Evolutionary conservation across 2,888 invertebrate species (phyloP).

Genomic region (Cryptophagus acutangulus): DNA sequence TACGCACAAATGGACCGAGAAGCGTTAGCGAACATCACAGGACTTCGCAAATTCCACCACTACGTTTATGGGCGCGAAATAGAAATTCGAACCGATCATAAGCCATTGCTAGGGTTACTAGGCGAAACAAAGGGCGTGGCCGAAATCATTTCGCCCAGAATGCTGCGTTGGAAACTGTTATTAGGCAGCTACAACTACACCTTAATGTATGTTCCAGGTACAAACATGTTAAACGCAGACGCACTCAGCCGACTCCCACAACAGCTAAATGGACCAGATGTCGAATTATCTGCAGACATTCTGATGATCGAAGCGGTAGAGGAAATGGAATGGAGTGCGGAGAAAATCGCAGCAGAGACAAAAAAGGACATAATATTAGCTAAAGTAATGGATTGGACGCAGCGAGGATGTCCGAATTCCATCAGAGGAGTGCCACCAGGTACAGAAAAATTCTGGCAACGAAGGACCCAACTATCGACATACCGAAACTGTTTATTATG

Average conservation of each 20-base stretch:
- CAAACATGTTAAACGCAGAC: constrained; percentile 9
- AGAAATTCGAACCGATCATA: not conserved
- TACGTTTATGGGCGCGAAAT: not conserved
- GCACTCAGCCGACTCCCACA: constrained; percentile 11
- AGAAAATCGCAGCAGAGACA: not conserved
- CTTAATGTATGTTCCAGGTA: constrained; percentile 8
- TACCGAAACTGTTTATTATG: constrained; percentile 8
- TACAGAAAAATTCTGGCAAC: not conserved
- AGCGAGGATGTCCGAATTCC: not conserved
- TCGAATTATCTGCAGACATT: not conserved
- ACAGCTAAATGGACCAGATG: no score
- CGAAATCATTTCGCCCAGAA: constrained; percentile 11
- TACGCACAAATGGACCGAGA: not conserved
- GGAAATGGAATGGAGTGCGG: not conserved
- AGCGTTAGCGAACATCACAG: not conserved
- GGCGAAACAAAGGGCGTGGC: not conserved
- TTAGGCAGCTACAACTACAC: constrained; percentile 8
- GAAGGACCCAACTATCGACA: constrained; percentile 6
- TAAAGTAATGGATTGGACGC: not conserved
- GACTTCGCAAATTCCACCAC: not conserved
- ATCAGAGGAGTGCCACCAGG: not conserved
- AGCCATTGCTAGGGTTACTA: constrained; percentile 1
- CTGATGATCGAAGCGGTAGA: not conserved
- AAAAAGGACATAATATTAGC: not conserved
- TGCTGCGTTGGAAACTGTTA: constrained; percentile 10